These are phyloP conservation scores for Folsomia candida DNA, from an alignment of 2,888 invertebrate genomes.

Conservation along the genomic window DNA sequence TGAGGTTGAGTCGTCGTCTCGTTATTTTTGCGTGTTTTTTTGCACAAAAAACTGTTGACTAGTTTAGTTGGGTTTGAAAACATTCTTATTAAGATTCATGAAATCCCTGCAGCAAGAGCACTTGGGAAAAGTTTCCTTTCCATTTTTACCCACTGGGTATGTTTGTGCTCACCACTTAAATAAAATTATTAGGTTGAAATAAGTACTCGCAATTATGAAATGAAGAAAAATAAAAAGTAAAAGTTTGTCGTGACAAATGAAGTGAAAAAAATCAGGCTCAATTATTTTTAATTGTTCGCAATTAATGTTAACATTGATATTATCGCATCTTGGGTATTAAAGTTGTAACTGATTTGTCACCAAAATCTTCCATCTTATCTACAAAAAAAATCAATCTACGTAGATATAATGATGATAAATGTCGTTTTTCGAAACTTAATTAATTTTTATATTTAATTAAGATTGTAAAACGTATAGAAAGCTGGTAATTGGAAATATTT, in stretches of 20 bases:
- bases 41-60: too few species aligned
- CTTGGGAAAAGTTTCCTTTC: too few species aligned
- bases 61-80: too few species aligned
- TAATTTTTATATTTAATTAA: neutral
- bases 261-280: neutral
- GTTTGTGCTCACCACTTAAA: too few species aligned
- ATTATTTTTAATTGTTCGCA: neutral
- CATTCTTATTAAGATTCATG: too few species aligned
- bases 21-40: too few species aligned
- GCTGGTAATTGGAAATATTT: neutral
- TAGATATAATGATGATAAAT: neutral
- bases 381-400: neutral
- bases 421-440: neutral
- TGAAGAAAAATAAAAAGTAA: neutral
- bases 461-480: neutral
- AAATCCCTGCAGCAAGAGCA: too few species aligned
- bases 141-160: too few species aligned
- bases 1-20: too few species aligned
- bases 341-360: neutral
- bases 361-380: neutral
- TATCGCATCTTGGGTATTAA: neutral
- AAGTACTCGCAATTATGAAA: neutral
- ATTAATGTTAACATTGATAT: neutral
- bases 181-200: too few species aligned
- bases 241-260: neutral